These are phyloP conservation scores for Philaenus spumarius DNA, from an alignment of 1,140 invertebrate genomes.

Conservation along the genomic window DNA sequence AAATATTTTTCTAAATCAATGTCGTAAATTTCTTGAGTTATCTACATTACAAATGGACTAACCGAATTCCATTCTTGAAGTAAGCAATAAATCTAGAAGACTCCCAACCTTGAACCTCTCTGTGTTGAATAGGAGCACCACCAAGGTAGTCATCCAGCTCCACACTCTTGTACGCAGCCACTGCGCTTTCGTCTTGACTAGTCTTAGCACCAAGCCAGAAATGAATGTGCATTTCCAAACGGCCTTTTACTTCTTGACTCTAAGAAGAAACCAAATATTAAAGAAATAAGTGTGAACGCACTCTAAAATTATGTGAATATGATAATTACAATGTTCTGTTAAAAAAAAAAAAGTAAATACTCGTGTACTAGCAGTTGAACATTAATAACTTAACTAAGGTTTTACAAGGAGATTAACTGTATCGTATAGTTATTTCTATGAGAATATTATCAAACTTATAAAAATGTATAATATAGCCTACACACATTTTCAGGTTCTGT, in stretches of 20 bases:
- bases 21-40: not conserved
- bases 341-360: no score
- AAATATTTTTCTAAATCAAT: not conserved
- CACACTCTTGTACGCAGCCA: conserved; percentile 57
- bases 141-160: conserved; percentile 54
- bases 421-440: no score
- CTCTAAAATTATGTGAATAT: no score
- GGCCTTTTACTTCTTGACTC: conserved; percentile 21
- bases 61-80: conserved; percentile 47
- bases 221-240: conserved; percentile 46
- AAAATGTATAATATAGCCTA: no score
- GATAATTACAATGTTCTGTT: no score
- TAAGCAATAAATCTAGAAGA: conserved; percentile 51
- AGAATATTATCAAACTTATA: no score
- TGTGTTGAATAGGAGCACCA: conserved; percentile 49
- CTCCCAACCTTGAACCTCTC: conserved; percentile 52
- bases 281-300: no score
- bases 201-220: conserved; percentile 57
- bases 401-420: no score
- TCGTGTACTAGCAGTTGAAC: no score
- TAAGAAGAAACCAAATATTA: no score
- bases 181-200: conserved; percentile 51
- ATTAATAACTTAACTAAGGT: no score
- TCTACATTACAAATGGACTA: not conserved
- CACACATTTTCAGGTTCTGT: no score